Evolutionary conservation across 2,113 vertebrate genomes (phyloP), one percentile per base, ranked within the genome.

Genomic region (Cephalopholis sonnerati): DNA sequence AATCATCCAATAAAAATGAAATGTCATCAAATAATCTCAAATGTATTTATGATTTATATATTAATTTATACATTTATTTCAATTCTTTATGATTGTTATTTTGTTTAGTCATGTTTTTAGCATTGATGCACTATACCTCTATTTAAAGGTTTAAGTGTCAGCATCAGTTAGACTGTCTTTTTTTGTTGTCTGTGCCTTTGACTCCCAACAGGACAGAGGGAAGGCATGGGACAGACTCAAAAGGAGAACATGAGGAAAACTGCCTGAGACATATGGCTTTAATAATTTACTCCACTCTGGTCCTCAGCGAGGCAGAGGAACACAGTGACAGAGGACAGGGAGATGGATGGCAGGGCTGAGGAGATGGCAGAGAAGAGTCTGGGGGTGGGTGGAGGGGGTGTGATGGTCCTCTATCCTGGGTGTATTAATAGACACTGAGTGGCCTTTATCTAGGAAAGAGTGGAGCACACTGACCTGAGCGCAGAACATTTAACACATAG

Each of bases 391-490:
- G 69, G 58, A 36, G 32, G 32, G 58, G 77, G 71, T 67, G 67
- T 70, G 69, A 81, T 59, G 67, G 89, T 74, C 83, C 62, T 87
- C 80, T 81, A 63, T 88, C 84, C 74, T 62, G 70, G 48, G 84
- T 80, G 41, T 95, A 95, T 95, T 93, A 89, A 93, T 95, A 94
- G 93, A 91, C 67, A 24, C 74, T 83, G 81, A 92, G 92, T 90
- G 89, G 88, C 83, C 92, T 92, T 94, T 94, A 94, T 94, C 92
- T 53, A 39, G 61, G 53, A 74, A 71, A 77, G 83, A 91, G 71
- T 79, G 64, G 85, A 89, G 84, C 55, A 84, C 61, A 4, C 64
- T 70, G 82, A 83, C 87, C 86, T 48, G 79, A 83, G 88, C 82
- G 84, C 74, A 81, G 80, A 87, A 81, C 75, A 87, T 91, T 86